Conservation (phyloP, 2,888 invertebrate genomes). For the Drosophila neutralis region DNA sequence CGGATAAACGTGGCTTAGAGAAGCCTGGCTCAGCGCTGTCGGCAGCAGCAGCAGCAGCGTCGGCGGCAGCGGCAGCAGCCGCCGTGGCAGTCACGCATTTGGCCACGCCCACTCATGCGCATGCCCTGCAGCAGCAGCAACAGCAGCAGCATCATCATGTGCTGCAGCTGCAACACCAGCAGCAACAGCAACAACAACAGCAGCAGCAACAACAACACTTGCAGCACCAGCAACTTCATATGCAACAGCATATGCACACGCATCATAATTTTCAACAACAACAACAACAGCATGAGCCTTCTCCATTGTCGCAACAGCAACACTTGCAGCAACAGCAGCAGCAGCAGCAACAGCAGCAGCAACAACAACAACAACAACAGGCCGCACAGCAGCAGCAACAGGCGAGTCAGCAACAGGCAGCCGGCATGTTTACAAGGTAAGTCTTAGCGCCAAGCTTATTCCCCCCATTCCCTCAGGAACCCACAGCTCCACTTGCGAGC, state of each 20-base stretch:
- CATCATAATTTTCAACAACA: constrained; percentile 74
- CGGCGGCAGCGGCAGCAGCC: constrained; percentile 48
- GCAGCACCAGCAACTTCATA: constrained; percentile 71
- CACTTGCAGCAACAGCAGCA: constrained; percentile 74
- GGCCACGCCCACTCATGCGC: constrained; percentile 61
- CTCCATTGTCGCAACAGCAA: constrained; percentile 64
- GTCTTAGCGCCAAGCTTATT: constrained; percentile 69
- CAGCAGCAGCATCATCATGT: constrained; percentile 60
- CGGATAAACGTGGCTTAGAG: constrained; percentile 74
- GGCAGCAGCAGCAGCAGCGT: constrained; percentile 39
- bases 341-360: constrained; percentile 54
- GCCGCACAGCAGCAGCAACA: constrained; percentile 56
- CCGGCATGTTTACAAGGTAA: constrained; percentile 78
- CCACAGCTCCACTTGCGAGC: constrained; percentile 33
- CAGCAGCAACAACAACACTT: constrained; percentile 66
- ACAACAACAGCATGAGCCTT: constrained; percentile 66
- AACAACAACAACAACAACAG: constrained; percentile 61
- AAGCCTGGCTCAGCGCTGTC: constrained; percentile 63
- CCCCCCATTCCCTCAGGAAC: constrained; percentile 2
- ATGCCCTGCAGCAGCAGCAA: constrained; percentile 58
- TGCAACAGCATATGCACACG: constrained; percentile 69
- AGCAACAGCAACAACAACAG: constrained; percentile 26
- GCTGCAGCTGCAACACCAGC: constrained; percentile 60
- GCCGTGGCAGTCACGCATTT: constrained; percentile 62
- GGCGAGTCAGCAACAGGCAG: constrained; percentile 60